Evolutionary conservation across 1,140 invertebrate species (phyloP), one percentile per base, ranked within the genome.

Genomic region (Chironomus striatipennis): DNA sequence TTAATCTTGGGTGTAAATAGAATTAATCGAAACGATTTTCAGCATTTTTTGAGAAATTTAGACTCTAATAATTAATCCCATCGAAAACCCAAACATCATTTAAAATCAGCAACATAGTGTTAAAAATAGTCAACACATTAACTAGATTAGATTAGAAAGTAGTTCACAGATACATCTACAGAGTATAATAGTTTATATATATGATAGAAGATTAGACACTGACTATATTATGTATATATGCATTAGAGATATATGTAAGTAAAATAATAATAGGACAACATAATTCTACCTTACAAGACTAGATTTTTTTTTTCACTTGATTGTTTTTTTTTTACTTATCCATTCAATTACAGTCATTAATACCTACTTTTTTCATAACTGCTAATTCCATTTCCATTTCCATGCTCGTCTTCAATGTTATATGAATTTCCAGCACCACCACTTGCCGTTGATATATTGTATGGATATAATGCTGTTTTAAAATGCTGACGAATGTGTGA

Each of bases 341-440:
- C 24, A 34, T 34, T 34, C 24, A 34, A 34, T 34, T 34, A 34
- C 24, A 34, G 24, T 6, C 7, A 17, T 15, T 77, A 78, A 80
- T 77, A 81, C 80, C 79, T 80, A 80, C 78, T 81, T 81, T 81
- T 79, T 76, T 81, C 76, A 77, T 78, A 78, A 77, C 76, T 78
- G 78, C 79, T 78, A 78, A 79, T 77, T 75, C 73, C 73, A 57
- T 76, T 73, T 57, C 77, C 77, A 76, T 78, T 79, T 76, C 76
- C 76, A 34, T n/a, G 12, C 5, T 76, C 75, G 75, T 75, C 75
- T 74, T 77, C 75, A 75, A 77, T 77, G 75, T 78, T 75, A 79
- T 81, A 80, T 80, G 79, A 79, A 81, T 79, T 77, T 80, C 77
- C 79, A 80, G 17, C 18, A 18, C 4, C 65, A 0, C 65, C 65